A percentile compares a stretch with the other conserved stretches of the same genome.
Conservation (phyloP, 2,797 vertebrate genomes). For the Halcyon chelicuti region DNA sequence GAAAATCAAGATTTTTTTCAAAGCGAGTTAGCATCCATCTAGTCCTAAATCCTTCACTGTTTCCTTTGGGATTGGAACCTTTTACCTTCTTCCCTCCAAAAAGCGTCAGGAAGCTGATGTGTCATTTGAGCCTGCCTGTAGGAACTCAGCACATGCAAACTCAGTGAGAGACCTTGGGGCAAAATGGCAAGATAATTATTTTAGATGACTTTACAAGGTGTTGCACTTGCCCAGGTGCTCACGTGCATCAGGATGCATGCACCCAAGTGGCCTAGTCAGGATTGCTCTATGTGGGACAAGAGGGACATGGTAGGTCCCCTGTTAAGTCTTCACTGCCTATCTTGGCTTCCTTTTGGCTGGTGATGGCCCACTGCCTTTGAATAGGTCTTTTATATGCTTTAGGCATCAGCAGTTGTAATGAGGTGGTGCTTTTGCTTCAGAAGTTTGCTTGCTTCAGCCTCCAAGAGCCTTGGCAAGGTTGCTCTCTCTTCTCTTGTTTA, state of each 20-base stretch:
- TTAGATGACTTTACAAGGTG: neutral
- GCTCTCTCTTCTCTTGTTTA: neutral
- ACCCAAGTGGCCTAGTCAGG: neutral
- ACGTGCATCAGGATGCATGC: neutral
- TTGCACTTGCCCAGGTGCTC: neutral
- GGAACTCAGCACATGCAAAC: neutral
- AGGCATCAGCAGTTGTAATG: neutral
- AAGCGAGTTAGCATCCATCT: neutral
- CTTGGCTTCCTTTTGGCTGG: neutral
- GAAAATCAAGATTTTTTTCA: neutral
- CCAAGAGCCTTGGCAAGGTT: neutral
- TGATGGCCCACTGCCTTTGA: neutral
- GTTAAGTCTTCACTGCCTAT: neutral
- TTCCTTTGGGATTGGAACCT: neutral
- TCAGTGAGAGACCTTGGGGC: neutral
- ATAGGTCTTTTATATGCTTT: neutral
- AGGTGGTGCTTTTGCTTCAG: neutral
- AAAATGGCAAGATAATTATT: neutral
- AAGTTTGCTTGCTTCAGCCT: neutral
- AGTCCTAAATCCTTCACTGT: neutral
- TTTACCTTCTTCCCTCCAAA: neutral
- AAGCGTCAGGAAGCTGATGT: neutral
- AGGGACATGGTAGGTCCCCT: neutral
- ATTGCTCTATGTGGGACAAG: neutral
- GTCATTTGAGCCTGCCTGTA: neutral